These are phyloP conservation scores for Genyomyrus donnyi DNA, from an alignment of 2,113 vertebrate species.

Conservation along the genomic window DNA sequence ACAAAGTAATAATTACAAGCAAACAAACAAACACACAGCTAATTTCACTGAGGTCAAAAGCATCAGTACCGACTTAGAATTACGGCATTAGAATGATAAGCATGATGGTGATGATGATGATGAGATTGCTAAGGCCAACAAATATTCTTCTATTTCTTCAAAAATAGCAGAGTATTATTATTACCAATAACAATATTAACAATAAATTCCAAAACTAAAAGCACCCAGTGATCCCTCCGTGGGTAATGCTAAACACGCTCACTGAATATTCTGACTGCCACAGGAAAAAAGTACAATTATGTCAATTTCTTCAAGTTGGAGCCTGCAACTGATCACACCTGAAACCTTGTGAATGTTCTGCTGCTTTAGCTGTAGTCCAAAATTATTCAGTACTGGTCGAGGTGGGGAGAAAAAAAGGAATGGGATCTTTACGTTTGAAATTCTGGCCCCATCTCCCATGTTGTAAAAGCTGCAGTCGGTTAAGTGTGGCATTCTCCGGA, in stretches of 20 bases:
- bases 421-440: constrained; percentile 60
- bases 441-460: constrained; percentile 60
- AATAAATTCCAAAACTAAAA: neutral
- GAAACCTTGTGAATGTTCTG: neutral
- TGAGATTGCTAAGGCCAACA: neutral
- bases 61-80: neutral
- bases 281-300: neutral
- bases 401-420: neutral
- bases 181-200: neutral
- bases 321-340: neutral
- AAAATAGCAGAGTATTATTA: neutral
- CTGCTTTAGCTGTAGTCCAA: neutral
- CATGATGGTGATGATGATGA: neutral
- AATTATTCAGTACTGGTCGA: neutral
- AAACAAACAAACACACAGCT: neutral
- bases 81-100: neutral
- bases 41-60: neutral
- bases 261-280: neutral
- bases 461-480: constrained; percentile 66
- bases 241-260: neutral
- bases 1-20: neutral
- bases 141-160: neutral
- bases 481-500: constrained; percentile 68
- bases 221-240: neutral
- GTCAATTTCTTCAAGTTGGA: neutral